These are phyloP conservation scores for Macrostomum lignano DNA, from an alignment of 1,140 invertebrate genomes.

Conservation along the genomic window DNA sequence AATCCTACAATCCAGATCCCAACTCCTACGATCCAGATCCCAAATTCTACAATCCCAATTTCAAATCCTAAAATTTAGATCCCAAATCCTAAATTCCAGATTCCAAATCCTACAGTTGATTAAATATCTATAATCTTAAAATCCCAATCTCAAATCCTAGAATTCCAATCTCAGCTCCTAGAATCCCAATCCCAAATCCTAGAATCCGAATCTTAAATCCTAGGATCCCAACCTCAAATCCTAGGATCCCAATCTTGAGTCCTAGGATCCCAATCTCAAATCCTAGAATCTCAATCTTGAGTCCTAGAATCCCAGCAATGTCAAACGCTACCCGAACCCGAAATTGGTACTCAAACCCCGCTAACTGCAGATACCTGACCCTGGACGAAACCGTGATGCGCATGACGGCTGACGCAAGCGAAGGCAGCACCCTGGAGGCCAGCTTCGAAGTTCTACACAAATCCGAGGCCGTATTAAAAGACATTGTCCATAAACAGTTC, in stretches of 20 bases:
- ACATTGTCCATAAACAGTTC: conserved; percentile 48
- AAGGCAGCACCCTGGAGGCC: conserved; percentile 35
- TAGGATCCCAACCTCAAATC: too few species aligned
- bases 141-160: too few species aligned
- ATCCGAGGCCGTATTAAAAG: conserved; percentile 44
- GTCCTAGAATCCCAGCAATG: neutral
- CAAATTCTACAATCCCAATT: too few species aligned
- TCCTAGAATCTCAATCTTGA: neutral
- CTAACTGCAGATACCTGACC: conserved; percentile 69
- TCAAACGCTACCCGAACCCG: neutral
- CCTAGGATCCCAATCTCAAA: neutral
- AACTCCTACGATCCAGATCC: too few species aligned
- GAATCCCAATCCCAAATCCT: too few species aligned
- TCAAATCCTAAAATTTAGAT: too few species aligned
- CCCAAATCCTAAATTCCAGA: too few species aligned
- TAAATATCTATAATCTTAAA: too few species aligned
- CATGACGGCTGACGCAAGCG: conserved; percentile 38
- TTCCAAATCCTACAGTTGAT: too few species aligned
- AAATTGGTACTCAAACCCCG: conserved; percentile 48
- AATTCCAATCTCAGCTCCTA: too few species aligned
- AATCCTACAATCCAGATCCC: too few species aligned
- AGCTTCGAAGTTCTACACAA: conserved; percentile 50
- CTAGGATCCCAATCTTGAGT: neutral
- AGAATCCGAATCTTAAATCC: too few species aligned
- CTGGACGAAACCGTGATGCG: conserved; percentile 63